Evolutionary conservation across 2,888 invertebrate genomes (phyloP).

Genomic region (Netelia inedita): DNA sequence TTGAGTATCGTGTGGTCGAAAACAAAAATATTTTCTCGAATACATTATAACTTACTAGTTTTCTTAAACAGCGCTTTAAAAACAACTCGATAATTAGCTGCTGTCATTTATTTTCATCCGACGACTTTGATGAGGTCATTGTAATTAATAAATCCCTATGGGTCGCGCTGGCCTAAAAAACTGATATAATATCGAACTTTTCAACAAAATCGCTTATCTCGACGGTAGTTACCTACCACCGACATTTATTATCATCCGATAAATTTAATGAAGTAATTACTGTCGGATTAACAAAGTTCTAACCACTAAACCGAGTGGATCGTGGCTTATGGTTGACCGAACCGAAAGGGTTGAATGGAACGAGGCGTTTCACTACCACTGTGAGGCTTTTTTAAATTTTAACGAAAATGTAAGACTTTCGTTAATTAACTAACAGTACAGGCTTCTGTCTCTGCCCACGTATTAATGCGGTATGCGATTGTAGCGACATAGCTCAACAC

Average conservation of each 20-base stretch:
- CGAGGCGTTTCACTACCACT: background rate
- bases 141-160: too few relatives aligned
- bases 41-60: too few relatives aligned
- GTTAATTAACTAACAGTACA: slow-evolving; percentile 35
- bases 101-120: too few relatives aligned
- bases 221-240: background rate
- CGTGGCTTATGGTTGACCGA: background rate
- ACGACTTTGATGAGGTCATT: too few relatives aligned
- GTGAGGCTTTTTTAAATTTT: background rate
- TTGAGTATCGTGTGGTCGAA: too few relatives aligned
- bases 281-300: background rate
- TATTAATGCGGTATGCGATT: slow-evolving; percentile 9
- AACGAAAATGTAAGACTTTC: slow-evolving; percentile 25
- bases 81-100: too few relatives aligned
- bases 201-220: background rate
- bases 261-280: background rate
- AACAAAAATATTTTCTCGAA: too few relatives aligned
- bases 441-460: slow-evolving; percentile 3
- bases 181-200: background rate
- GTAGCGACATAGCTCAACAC: slow-evolving; percentile 9
- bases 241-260: background rate
- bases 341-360: slow-evolving; percentile 6
- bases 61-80: too few relatives aligned
- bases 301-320: background rate
- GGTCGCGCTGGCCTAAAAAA: too few relatives aligned